Evolutionary conservation across 2,888 invertebrate genomes (phyloP).

Genomic region (Perithous albicinctus): DNA sequence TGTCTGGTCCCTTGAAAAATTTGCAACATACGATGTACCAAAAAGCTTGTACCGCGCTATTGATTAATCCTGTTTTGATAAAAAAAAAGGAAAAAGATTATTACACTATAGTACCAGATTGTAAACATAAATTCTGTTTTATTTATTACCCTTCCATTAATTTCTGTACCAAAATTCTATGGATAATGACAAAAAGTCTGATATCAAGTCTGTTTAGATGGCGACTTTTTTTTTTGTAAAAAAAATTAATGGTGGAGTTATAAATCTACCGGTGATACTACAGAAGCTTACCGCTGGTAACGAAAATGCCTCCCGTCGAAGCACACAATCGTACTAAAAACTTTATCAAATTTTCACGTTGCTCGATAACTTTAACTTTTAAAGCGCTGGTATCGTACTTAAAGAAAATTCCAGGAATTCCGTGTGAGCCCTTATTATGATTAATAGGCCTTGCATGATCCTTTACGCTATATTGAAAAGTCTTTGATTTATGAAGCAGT

Average conservation of each 20-base stretch:
- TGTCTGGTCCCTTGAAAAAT: slow-evolving; percentile 69
- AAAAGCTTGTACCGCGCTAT: slow-evolving; percentile 78
- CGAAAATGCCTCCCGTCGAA: slow-evolving; percentile 96
- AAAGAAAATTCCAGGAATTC: slow-evolving; percentile 97
- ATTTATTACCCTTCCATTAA: too few species aligned
- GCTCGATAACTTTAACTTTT: slow-evolving; percentile 93
- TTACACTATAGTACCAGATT: neutral
- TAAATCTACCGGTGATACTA: neutral
- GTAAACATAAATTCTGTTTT: slow-evolving; percentile 1
- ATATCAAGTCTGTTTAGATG: too few species aligned
- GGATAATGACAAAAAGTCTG: too few species aligned
- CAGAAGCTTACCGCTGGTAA: slow-evolving; percentile 89
- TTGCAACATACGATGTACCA: slow-evolving; percentile 78
- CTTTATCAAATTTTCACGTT: slow-evolving; percentile 91
- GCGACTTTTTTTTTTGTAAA: too few species aligned
- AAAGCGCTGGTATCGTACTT: slow-evolving; percentile 97
- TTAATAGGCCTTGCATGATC: slow-evolving; percentile 93
- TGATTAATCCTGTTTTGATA: slow-evolving; percentile 76
- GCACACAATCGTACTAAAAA: slow-evolving; percentile 96
- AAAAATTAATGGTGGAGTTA: too few species aligned
- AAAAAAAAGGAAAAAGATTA: neutral
- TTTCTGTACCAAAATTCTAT: too few species aligned
- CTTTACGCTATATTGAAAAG: slow-evolving; percentile 98
- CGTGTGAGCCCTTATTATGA: slow-evolving; percentile 93
- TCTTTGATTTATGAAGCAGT: slow-evolving; percentile 89